phyloP scores from a whole-genome alignment of 2,888 invertebrate species.

The Drosophila fulvimacula region DNA sequence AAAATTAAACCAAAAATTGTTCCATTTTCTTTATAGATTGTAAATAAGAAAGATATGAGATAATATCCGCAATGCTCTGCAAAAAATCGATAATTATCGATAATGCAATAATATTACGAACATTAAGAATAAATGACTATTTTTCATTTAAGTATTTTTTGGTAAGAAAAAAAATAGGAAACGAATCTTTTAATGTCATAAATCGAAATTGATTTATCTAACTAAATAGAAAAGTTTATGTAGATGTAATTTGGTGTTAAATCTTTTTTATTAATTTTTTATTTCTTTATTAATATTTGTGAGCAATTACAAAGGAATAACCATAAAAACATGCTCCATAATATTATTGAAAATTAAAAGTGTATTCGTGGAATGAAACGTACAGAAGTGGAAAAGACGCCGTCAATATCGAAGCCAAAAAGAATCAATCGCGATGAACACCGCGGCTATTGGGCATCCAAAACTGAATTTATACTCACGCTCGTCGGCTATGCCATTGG shows the following conservation, averaged over 20 bases:
- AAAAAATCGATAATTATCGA: neutral
- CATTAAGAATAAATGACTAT: neutral
- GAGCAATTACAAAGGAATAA: too few relatives aligned
- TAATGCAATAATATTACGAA: too few relatives aligned
- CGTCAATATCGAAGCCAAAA: constrained; percentile 22
- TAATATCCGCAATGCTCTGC: neutral
- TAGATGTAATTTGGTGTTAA: neutral
- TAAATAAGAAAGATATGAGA: too few relatives aligned
- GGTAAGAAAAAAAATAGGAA: neutral
- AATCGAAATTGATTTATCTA: neutral
- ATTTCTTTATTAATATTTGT: neutral
- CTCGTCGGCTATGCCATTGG: constrained; percentile 94
- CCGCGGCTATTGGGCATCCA: constrained; percentile 90
- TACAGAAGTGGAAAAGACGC: neutral
- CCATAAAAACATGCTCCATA: neutral
- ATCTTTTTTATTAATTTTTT: too few relatives aligned
- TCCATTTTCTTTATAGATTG: too few relatives aligned
- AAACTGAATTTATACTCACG: constrained; percentile 91
- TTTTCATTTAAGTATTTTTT: neutral
- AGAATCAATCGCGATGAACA: constrained; percentile 71
- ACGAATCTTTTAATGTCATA: constrained; percentile 6
- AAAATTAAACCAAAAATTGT: constrained; percentile 17
- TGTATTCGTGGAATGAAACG: constrained; percentile 9
- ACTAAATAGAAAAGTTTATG: neutral
- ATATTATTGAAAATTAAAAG: neutral